Evolutionary conservation across 1,140 invertebrate species (phyloP), one percentile per base, ranked within the genome.

Genomic region (Gryllus bimaculatus): DNA sequence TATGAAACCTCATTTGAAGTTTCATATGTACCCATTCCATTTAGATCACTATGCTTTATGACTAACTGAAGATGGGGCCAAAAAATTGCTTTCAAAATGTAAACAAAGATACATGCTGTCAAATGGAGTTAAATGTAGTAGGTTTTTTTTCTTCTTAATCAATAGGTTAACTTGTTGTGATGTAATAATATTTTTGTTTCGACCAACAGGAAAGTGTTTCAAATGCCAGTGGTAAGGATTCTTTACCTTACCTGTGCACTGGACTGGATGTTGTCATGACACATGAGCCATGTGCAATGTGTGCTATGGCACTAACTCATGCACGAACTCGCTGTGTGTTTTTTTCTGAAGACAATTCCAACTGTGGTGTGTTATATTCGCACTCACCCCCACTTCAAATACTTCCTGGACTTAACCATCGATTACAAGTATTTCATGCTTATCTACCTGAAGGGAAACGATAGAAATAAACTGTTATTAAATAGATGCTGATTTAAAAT

Each of bases 221-320:
- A 18, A 18, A 66, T 66, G 54, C 18, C 10, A 2, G 54, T 18
- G 18, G 7, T 3, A 18, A 18, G 3, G 54, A 66, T 66, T 18
- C 54, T 18, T 66, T 18, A 5, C 91, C 92, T 0, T 98, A 98
- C 85, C 86, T 98, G 8, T 97, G 96, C 85, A 98, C 96, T 0
- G 93, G 93, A 12, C 97, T 95, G 86, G 93, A 96, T 87, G 84
- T 94, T 2, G 98, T 96, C 84, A 83, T 95, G 15, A 90, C 92
- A 4, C 88, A 88, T 79, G 97, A 98, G 84, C 97, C 97, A 0
- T 99, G 97, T 86, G 84, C 94, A 5, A 95, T 98, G 91, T 98
- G 97, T 87, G 89, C 95, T 0, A 98, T 98, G 97, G 96, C 94
- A 0, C 85, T 98, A 75, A 89, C 98, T 0, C 97, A 98, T 86